Conservation (phyloP, 2,888 invertebrate genomes). For the Tetranychus truncatus region DNA sequence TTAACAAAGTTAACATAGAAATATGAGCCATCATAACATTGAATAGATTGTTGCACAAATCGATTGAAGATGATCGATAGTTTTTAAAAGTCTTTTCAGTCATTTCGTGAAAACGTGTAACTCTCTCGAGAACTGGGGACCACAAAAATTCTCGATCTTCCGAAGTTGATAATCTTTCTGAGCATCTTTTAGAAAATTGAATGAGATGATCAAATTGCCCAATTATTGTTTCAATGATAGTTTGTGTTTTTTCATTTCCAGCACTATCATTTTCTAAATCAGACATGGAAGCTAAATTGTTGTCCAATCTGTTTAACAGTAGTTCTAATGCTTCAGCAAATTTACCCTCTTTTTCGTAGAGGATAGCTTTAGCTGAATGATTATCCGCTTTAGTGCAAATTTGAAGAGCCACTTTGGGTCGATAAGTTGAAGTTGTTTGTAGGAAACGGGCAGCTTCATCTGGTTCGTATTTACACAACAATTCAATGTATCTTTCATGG, state of each 20-base stretch:
- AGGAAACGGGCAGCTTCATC: slow-evolving; percentile 40
- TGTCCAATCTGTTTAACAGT: slow-evolving; percentile 41
- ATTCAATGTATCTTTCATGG: slow-evolving; percentile 43
- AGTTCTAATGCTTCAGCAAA: slow-evolving; percentile 45
- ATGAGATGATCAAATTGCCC: slow-evolving; percentile 35
- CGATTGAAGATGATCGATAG: slow-evolving; percentile 33
- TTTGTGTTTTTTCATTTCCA: slow-evolving; percentile 4
- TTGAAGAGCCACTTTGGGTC: slow-evolving; percentile 2
- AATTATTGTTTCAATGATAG: slow-evolving; percentile 25
- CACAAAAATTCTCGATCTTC: slow-evolving; percentile 36
- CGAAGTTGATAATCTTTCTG: slow-evolving; percentile 33
- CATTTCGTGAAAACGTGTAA: slow-evolving; percentile 32
- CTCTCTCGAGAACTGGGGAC: slow-evolving; percentile 36
- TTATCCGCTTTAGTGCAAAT: neutral
- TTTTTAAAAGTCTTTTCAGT: slow-evolving; percentile 33
- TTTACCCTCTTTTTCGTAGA: slow-evolving; percentile 34
- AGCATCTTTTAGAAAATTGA: slow-evolving; percentile 33
- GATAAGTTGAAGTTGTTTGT: slow-evolving; percentile 28
- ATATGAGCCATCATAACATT: slow-evolving; percentile 41
- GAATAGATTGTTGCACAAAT: slow-evolving; percentile 37
- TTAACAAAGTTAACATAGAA: slow-evolving; percentile 38
- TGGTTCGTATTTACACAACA: slow-evolving; percentile 44
- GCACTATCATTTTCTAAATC: slow-evolving; percentile 8
- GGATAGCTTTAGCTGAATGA: neutral
- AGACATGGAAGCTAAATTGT: slow-evolving; percentile 29